Evolutionary conservation across 30 jellyfish, hydroid and myxozoan genomes (phyloP), one percentile per base, ranked within the genome.

Genomic region (Pseudorhiza aurosa): DNA sequence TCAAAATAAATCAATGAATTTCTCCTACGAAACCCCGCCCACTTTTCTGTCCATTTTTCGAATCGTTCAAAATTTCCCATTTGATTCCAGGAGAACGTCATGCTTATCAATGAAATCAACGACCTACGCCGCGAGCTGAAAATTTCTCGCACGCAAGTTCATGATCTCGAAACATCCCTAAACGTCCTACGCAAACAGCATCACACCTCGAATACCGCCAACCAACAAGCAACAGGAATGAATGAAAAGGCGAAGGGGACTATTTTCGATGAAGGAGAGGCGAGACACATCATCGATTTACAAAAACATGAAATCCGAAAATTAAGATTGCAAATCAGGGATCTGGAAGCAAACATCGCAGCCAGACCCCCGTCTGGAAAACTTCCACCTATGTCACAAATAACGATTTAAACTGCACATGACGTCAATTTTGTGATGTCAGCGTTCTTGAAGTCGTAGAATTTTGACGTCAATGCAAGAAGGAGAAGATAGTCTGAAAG

Each of bases 281-380:
- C 96, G 18, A 75, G 81, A 42, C 93, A 93, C 62, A 55, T 93
- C 35, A 43, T 93, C n/a, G 98, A 93, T 65, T 68, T 93, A 27
- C 98, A 93, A 33, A 86, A 85, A 75, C 96, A 86, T 42, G 98
- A 93, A 37, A 93, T 93, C 19, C 64, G 96, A 7, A 73, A 87
- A 77, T 81, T 93, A 31, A 68, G 98, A 22, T 17, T 88, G 50
- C 97, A 76, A 47, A 87, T 93, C 29, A 75, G 67, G 49, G 98
- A 93, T 40, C 72, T 93, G 81, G 98, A 93, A 75, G 75, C 94
- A 4, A 93, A 75, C 30, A 27, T 85, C 24, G 96, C 96, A 5
- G 98, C 96, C 27, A 51, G 98, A 57, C 97, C 98, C 18, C 94
- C 94, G 57, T 93, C 98, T 37, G 97, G 95, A 22, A 71, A 88